A percentile compares a stretch with the other conserved stretches of the same genome.
Conservation (phyloP, 2,888 invertebrate genomes). For the Amphipyra berbera region DNA sequence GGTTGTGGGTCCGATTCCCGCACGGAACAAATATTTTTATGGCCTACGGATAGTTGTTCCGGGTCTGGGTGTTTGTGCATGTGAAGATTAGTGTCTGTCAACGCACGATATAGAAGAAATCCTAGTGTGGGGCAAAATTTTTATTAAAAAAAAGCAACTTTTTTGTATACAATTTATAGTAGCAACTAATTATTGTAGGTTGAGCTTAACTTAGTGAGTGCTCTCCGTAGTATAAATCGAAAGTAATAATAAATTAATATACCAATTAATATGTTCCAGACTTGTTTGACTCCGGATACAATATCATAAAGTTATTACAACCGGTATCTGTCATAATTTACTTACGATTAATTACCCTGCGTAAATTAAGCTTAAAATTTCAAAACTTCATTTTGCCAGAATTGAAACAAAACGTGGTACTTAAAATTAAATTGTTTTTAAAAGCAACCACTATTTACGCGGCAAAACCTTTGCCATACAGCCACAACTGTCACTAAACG, state of each 20-base stretch:
- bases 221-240: neutral
- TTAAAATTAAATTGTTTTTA: neutral
- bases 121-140: too few relatives aligned
- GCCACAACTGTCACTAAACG: slow-evolving; percentile 43
- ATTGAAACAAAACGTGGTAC: neutral
- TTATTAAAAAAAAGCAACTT: too few relatives aligned
- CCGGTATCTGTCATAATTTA: slow-evolving; percentile 10
- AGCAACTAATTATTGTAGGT: too few relatives aligned
- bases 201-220: too few relatives aligned
- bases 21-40: too few relatives aligned
- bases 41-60: too few relatives aligned
- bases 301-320: neutral
- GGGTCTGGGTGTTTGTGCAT: too few relatives aligned
- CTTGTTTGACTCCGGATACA: neutral
- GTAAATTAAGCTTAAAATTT: neutral
- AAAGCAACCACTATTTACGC: neutral
- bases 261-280: slow-evolving; percentile 1
- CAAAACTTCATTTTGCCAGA: neutral
- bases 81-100: too few relatives aligned
- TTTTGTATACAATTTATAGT: too few relatives aligned
- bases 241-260: neutral
- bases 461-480: slow-evolving; percentile 3
- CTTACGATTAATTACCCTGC: neutral
- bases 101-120: too few relatives aligned
- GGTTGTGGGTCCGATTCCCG: too few relatives aligned